phyloP scores from a whole-genome alignment of 2,797 vertebrate genomes.

The Anabacerthia variegaticeps region DNA sequence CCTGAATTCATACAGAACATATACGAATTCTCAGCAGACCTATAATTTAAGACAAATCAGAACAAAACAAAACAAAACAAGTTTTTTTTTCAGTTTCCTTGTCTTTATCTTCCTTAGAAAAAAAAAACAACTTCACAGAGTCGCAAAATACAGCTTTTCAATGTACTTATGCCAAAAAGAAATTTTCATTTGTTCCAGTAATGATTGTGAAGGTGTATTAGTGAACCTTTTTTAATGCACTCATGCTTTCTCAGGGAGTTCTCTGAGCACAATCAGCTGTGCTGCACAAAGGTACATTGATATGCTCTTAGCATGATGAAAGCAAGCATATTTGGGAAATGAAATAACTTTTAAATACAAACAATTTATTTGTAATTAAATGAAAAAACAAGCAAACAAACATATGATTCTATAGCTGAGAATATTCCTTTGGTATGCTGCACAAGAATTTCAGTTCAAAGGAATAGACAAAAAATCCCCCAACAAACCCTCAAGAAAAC shows the following conservation, averaged over 20 bases:
- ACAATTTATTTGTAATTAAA: background rate
- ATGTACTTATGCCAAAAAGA: background rate
- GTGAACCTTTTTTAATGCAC: background rate
- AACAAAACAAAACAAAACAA: background rate
- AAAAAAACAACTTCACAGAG: background rate
- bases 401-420: background rate
- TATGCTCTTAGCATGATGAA: background rate
- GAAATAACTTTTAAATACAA: background rate
- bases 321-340: background rate
- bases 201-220: background rate
- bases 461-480: fast-evolving
- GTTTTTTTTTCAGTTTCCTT: background rate
- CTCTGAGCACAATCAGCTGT: background rate
- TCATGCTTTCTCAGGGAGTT: background rate
- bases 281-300: background rate
- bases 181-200: background rate
- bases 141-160: background rate
- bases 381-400: background rate
- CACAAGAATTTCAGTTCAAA: background rate
- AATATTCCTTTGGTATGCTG: background rate
- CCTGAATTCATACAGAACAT: background rate
- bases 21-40: background rate
- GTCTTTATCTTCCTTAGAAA: background rate
- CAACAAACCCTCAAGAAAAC: background rate
- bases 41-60: background rate